Evolutionary conservation across 2,888 invertebrate species (phyloP).

Genomic region (Siphonodentalium dalli): DNA sequence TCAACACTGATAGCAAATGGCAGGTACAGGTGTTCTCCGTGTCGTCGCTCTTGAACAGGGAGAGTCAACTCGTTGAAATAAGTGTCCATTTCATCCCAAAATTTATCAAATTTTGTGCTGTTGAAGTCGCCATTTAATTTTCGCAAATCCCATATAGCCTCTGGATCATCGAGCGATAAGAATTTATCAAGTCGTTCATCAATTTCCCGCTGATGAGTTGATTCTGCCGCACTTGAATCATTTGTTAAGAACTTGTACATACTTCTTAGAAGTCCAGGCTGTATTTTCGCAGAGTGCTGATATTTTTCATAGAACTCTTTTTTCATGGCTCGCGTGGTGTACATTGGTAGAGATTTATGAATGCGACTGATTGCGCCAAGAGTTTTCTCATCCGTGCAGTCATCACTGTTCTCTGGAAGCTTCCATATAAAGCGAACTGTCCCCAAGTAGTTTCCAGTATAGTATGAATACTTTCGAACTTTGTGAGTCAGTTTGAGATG

Average conservation of each 20-base stretch:
- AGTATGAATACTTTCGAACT: conserved; percentile 4
- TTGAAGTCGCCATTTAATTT: conserved; percentile 9
- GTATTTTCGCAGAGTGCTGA: conserved; percentile 10
- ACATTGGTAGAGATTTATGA: conserved; percentile 6
- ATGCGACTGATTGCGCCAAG: background rate
- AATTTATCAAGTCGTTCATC: conserved; percentile 3
- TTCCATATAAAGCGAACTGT: conserved; percentile 3
- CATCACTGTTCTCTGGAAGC: background rate
- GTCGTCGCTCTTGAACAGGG: conserved; percentile 13
- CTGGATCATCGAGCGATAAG: conserved; percentile 6
- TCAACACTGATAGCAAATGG: conserved; percentile 16
- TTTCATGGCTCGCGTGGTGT: conserved; percentile 16
- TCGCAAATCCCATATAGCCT: conserved; percentile 11
- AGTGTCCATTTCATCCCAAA: conserved; percentile 12
- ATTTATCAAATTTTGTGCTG: conserved; percentile 12
- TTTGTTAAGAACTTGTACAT: conserved; percentile 13
- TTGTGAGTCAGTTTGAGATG: background rate
- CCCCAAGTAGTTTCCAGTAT: conserved; percentile 6
- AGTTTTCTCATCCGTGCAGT: conserved; percentile 4
- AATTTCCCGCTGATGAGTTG: background rate
- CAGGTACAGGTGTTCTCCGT: conserved; percentile 19
- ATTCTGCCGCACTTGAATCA: background rate
- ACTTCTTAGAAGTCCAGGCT: conserved; percentile 7
- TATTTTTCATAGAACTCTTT: conserved; percentile 17
- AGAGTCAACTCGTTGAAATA: conserved; percentile 22